These are phyloP conservation scores for Caenorhabditis angaria DNA, from an alignment of 2,888 invertebrate species.

Conservation along the genomic window DNA sequence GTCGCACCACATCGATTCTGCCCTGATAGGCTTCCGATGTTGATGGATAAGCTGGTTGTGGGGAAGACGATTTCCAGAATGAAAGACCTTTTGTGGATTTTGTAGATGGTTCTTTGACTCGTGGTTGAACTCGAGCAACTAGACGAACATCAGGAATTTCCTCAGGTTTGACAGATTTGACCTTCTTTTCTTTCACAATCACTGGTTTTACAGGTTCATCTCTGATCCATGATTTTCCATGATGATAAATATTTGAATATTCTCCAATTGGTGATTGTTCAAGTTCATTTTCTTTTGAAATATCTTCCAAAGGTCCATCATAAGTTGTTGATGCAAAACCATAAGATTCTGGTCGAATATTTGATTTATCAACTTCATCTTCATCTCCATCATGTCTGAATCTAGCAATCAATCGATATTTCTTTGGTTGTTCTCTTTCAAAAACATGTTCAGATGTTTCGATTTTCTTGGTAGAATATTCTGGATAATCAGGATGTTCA, in stretches of 20 bases:
- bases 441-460: neutral
- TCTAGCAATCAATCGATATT: slow-evolving; percentile 8
- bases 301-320: slow-evolving; percentile 42
- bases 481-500: slow-evolving; percentile 12
- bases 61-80: neutral
- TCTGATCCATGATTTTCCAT: slow-evolving; percentile 20
- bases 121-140: slow-evolving; percentile 36
- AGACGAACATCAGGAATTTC: slow-evolving; percentile 22
- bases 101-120: neutral
- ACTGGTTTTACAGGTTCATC: neutral
- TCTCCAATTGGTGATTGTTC: slow-evolving; percentile 25
- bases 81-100: neutral
- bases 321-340: slow-evolving; percentile 24
- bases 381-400: slow-evolving; percentile 36
- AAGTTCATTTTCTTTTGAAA: slow-evolving; percentile 16
- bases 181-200: neutral
- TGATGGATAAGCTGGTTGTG: neutral
- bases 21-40: neutral
- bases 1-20: neutral
- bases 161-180: slow-evolving; percentile 9
- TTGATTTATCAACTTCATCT: slow-evolving; percentile 25
- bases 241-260: slow-evolving; percentile 39
- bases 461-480: slow-evolving; percentile 11
- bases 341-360: slow-evolving; percentile 23
- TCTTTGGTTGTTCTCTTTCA: slow-evolving; percentile 23